Evolutionary conservation across 2,888 invertebrate species (phyloP).

Genomic region (Erebia aethiops): DNA sequence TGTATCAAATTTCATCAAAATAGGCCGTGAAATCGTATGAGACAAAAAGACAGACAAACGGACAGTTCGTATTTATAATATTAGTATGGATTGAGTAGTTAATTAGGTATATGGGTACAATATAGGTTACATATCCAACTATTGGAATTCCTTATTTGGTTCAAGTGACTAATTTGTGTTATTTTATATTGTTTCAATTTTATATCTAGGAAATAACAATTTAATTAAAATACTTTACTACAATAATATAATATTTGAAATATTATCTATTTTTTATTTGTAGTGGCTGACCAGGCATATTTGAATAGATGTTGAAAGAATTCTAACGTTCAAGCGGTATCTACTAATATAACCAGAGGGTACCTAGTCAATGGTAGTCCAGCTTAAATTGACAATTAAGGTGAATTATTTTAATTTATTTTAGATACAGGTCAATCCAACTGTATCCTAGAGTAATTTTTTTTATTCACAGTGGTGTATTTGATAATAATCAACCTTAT

Average conservation of each 20-base stretch:
- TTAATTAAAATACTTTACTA: neutral
- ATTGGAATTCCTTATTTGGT: slow-evolving; percentile 17
- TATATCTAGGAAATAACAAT: slow-evolving; percentile 10
- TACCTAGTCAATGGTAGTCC: too few relatives aligned
- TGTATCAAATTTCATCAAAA: too few relatives aligned
- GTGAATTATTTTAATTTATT: neutral
- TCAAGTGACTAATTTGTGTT: slow-evolving; percentile 12
- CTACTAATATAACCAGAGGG: too few relatives aligned
- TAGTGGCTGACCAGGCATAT: too few relatives aligned
- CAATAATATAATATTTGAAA: neutral
- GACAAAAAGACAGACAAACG: too few relatives aligned
- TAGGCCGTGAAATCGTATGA: too few relatives aligned
- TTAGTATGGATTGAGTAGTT: neutral
- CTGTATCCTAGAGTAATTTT: neutral
- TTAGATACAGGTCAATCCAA: neutral
- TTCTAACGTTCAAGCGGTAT: too few relatives aligned
- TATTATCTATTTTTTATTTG: neutral
- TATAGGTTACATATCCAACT: neutral
- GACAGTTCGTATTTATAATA: too few relatives aligned
- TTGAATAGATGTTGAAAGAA: too few relatives aligned
- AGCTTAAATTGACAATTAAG: neutral
- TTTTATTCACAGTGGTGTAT: neutral
- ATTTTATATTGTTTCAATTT: slow-evolving; percentile 7
- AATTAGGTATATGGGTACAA: neutral
- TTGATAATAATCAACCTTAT: too few relatives aligned